Evolutionary conservation across 1,140 invertebrate species (phyloP).

Genomic region (Mya arenaria): DNA sequence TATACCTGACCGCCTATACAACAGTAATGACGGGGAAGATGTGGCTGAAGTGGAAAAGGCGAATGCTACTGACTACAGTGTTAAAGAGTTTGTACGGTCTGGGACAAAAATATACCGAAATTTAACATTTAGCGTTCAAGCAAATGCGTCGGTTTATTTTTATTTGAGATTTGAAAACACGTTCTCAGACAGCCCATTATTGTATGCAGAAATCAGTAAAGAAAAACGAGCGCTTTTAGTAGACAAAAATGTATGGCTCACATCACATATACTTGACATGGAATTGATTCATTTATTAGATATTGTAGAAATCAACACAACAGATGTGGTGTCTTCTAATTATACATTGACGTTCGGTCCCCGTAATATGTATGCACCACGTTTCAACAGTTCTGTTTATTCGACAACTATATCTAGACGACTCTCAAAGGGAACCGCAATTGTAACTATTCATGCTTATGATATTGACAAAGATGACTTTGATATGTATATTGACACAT

Average conservation of each 20-base stretch:
- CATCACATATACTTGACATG: conserved; percentile 32
- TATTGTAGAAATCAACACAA: neutral
- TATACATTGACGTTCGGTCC: conserved; percentile 25
- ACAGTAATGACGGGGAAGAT: conserved; percentile 56
- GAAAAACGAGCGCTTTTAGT: conserved; percentile 24
- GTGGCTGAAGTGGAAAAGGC: conserved; percentile 22
- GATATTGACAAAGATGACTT: conserved; percentile 20
- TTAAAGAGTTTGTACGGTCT: neutral
- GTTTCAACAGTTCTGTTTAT: neutral
- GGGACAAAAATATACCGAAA: conserved; percentile 1
- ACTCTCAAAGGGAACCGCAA: neutral
- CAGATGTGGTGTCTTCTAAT: neutral
- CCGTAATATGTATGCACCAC: conserved; percentile 14
- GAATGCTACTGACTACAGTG: conserved; percentile 25
- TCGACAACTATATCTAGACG: neutral
- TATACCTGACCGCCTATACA: conserved; percentile 61
- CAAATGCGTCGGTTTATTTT: conserved; percentile 4
- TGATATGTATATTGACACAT: neutral
- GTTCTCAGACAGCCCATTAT: neutral
- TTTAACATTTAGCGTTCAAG: neutral
- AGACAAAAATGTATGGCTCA: conserved; percentile 55
- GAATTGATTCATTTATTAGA: conserved; percentile 51
- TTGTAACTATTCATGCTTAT: neutral
- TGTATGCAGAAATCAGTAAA: conserved; percentile 8
- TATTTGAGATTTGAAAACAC: conserved; percentile 53